phyloP scores from a whole-genome alignment of 2,888 invertebrate genomes.

The Amphipyra tragopoginis region DNA sequence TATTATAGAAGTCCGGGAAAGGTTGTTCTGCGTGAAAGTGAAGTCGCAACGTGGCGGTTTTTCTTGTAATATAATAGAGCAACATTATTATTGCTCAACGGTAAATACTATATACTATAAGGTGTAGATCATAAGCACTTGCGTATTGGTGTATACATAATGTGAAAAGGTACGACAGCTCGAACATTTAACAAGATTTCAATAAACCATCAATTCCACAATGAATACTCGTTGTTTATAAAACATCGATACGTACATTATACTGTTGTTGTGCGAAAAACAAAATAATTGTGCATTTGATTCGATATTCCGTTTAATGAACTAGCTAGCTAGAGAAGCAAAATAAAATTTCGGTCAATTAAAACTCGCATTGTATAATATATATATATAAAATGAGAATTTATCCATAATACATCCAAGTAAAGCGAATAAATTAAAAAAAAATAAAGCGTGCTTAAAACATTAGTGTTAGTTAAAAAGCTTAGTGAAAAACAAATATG shows the following conservation, averaged over 20 bases:
- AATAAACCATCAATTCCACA: slow-evolving; percentile 50
- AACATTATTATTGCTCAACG: slow-evolving; percentile 25
- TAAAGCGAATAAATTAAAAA: slow-evolving; percentile 60
- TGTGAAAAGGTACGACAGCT: slow-evolving; percentile 12
- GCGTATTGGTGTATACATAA: slow-evolving; percentile 10
- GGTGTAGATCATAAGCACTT: slow-evolving; percentile 36
- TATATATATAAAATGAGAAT: slow-evolving; percentile 58
- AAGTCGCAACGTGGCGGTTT: slow-evolving; percentile 5
- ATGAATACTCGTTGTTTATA: slow-evolving; percentile 32
- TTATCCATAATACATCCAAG: slow-evolving; percentile 59
- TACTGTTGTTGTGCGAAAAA: slow-evolving; percentile 66
- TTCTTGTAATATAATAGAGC: slow-evolving; percentile 6
- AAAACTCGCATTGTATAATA: slow-evolving; percentile 60
- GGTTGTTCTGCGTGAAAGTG: slow-evolving; percentile 10
- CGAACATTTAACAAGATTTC: slow-evolving; percentile 18
- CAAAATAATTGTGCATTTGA: slow-evolving; percentile 71
- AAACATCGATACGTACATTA: slow-evolving; percentile 38
- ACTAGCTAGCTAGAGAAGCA: slow-evolving; percentile 59
- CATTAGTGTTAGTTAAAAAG: slow-evolving; percentile 61
- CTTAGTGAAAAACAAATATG: slow-evolving; percentile 54
- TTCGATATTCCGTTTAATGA: slow-evolving; percentile 62
- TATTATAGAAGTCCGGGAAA: slow-evolving; percentile 39
- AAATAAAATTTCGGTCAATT: slow-evolving; percentile 63
- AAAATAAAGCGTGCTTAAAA: slow-evolving; percentile 63
- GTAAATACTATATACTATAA: slow-evolving; percentile 12